A percentile compares a stretch with the other conserved stretches of the same genome.
Conservation (phyloP, 2,797 vertebrate species). For the Sebastes cheni region DNA sequence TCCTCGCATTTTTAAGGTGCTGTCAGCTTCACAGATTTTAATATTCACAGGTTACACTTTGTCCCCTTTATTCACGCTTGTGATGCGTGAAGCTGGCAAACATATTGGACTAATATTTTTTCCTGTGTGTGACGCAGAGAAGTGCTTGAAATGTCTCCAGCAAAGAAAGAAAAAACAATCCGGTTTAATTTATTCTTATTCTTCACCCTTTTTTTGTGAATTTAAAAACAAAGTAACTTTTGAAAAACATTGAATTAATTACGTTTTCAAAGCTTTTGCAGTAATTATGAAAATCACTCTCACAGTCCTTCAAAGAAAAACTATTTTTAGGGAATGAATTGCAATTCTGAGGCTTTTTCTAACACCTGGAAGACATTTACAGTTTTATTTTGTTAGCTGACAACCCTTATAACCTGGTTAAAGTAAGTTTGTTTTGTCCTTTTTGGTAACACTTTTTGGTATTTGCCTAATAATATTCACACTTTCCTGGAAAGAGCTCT, state of each 20-base stretch:
- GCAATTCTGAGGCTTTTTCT: neutral
- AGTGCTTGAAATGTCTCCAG: conserved; percentile 5
- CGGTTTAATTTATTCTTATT: neutral
- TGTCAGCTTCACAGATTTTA: conserved; percentile 28
- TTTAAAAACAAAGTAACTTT: neutral
- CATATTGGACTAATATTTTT: conserved; percentile 51
- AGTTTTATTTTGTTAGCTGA: neutral
- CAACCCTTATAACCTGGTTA: neutral
- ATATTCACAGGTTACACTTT: conserved; percentile 30
- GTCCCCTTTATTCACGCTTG: conserved; percentile 40
- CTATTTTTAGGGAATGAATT: neutral
- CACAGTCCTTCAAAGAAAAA: neutral
- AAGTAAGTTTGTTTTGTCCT: neutral
- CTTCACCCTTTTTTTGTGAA: neutral
- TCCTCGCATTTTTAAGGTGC: neutral
- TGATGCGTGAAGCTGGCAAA: conserved; percentile 32
- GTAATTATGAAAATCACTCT: neutral
- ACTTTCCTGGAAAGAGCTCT: neutral
- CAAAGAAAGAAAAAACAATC: neutral
- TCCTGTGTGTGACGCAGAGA: conserved; percentile 5
- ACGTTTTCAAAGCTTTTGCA: neutral
- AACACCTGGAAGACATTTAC: neutral
- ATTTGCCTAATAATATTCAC: neutral
- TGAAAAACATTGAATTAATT: neutral
- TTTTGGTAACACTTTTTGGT: neutral